Percentiles rank a stretch among this genome's conserved stretches.
phyloP scores from a whole-genome alignment of 1,140 invertebrate species.

The Drosophila burlai region DNA sequence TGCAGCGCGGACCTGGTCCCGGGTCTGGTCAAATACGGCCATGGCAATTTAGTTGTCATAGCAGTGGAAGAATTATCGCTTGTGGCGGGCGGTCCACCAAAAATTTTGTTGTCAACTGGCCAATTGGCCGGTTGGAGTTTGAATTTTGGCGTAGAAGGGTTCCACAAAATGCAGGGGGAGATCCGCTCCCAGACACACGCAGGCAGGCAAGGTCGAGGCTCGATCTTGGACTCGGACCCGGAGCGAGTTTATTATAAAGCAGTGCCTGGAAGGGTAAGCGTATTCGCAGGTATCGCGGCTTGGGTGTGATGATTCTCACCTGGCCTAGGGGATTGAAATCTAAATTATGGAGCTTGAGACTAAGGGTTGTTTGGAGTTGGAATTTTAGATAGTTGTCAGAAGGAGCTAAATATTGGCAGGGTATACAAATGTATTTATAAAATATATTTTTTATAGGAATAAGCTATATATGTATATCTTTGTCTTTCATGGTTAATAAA shows the following conservation, averaged over 20 bases:
- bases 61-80: conserved; percentile 81
- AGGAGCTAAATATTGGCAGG: too few relatives aligned
- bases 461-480: too few relatives aligned
- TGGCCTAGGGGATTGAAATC: conserved; percentile 3
- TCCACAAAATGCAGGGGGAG: neutral
- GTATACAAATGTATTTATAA: neutral
- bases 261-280: conserved; percentile 26
- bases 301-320: conserved; percentile 18
- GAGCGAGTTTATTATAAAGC: conserved; percentile 74
- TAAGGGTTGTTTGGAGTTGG: neutral
- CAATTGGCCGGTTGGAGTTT: conserved; percentile 56
- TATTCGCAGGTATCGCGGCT: conserved; percentile 21
- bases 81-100: conserved; percentile 81
- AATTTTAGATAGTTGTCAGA: neutral
- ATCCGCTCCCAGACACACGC: conserved; percentile 31
- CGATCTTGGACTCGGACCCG: conserved; percentile 11
- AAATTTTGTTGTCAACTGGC: conserved; percentile 83
- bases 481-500: neutral
- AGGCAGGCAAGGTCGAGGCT: conserved; percentile 56
- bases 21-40: conserved; percentile 69
- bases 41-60: conserved; percentile 84
- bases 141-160: conserved; percentile 6
- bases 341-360: conserved; percentile 2
- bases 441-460: neutral
- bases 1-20: neutral